phyloP scores from a whole-genome alignment of 2,888 invertebrate genomes.

The Andrena chrysosceles region DNA sequence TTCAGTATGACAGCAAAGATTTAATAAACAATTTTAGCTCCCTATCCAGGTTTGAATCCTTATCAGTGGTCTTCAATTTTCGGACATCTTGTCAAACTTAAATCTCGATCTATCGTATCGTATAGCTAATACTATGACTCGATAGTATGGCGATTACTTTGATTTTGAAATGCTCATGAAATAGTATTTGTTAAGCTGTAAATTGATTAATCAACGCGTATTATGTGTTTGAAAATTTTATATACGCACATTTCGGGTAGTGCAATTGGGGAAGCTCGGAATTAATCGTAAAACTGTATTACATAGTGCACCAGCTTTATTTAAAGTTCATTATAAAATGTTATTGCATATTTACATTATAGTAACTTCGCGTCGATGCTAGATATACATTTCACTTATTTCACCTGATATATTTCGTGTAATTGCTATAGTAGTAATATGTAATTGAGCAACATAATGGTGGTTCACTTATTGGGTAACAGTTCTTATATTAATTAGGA shows the following conservation, averaged over 20 bases:
- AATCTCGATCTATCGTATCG: constrained; percentile 57
- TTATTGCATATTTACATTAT: constrained; percentile 49
- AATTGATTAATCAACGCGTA: not conserved
- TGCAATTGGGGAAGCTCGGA: no score
- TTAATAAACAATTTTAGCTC: constrained; percentile 23
- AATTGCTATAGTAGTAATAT: constrained; percentile 17
- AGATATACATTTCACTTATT: constrained; percentile 12
- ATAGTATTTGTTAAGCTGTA: not conserved
- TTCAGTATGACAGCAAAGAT: constrained; percentile 16
- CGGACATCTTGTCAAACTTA: constrained; percentile 64
- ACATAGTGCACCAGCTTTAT: constrained; percentile 36
- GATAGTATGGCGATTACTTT: not conserved
- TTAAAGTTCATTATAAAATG: constrained; percentile 50
- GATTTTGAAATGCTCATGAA: not conserved
- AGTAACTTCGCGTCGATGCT: constrained; percentile 9
- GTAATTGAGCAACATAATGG: constrained; percentile 43
- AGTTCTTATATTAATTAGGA: constrained; percentile 2
- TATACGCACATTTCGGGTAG: no score
- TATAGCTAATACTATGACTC: constrained; percentile 17
- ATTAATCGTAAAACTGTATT: not conserved
- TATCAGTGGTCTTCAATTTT: constrained; percentile 54
- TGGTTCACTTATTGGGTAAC: constrained; percentile 18
- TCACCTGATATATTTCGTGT: constrained; percentile 8
- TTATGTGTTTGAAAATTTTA: not conserved
- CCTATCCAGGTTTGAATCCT: constrained; percentile 39